phyloP scores from a whole-genome alignment of 1,140 invertebrate genomes.

The Heliconius himera region DNA sequence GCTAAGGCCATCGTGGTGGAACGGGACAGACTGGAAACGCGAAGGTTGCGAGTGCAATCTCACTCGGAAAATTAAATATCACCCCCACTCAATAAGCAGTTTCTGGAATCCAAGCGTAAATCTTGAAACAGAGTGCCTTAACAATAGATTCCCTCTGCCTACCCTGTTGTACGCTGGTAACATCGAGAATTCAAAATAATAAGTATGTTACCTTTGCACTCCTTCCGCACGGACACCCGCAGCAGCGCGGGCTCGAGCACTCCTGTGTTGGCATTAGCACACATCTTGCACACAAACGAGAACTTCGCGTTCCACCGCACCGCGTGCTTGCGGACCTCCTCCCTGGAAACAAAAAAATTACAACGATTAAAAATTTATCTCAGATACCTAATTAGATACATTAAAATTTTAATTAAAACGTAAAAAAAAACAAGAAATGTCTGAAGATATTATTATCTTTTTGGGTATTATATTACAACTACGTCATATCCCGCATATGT shows the following conservation, averaged over 20 bases:
- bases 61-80: too few species aligned
- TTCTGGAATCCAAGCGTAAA: too few species aligned
- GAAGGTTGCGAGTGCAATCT: too few species aligned
- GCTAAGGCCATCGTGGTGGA: too few species aligned
- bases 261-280: conserved; percentile 96
- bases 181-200: not conserved
- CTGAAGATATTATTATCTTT: not conserved
- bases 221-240: conserved; percentile 96
- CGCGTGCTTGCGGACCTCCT: conserved; percentile 95
- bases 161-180: not conserved
- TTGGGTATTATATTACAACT: not conserved
- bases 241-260: conserved; percentile 95
- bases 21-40: too few species aligned
- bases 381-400: not conserved
- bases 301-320: conserved; percentile 96
- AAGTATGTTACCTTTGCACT: conserved; percentile 83
- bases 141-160: not conserved
- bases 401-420: not conserved
- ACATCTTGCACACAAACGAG: conserved; percentile 97
- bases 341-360: conserved; percentile 82
- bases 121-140: too few species aligned
- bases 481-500: too few species aligned
- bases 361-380: too few species aligned
- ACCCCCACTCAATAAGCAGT: too few species aligned
- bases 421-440: not conserved